These are phyloP conservation scores for Melanogrammus aeglefinus DNA, from an alignment of 2,797 vertebrate species.

Conservation along the genomic window DNA sequence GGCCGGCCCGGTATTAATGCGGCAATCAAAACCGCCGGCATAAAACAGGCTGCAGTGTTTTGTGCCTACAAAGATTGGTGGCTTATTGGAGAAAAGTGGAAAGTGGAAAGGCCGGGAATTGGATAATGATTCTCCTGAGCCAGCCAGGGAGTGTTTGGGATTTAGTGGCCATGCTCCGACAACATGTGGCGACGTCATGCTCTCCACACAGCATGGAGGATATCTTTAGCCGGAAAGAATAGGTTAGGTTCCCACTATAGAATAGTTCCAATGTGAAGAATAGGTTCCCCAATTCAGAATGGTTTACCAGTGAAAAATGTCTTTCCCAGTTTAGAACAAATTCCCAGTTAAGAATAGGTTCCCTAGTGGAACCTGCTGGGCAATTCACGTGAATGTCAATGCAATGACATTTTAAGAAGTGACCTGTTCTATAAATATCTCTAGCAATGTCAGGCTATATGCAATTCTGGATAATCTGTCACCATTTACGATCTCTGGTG, in stretches of 20 bases:
- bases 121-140: conserved; percentile 32
- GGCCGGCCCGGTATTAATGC: background rate
- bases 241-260: conserved; percentile 1
- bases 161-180: conserved; percentile 10
- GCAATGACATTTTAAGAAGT: background rate
- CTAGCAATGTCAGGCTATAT: background rate
- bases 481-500: background rate
- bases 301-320: background rate
- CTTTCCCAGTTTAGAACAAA: background rate
- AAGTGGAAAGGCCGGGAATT: conserved; percentile 2
- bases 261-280: conserved; percentile 9
- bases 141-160: conserved; percentile 18
- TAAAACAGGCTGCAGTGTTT: background rate
- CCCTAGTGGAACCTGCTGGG: background rate
- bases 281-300: background rate
- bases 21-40: background rate
- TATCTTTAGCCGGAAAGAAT: background rate
- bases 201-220: background rate
- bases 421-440: background rate
- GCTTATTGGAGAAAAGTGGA: too few species aligned
- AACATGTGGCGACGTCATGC: background rate
- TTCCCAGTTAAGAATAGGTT: background rate
- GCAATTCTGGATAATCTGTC: background rate
- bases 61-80: background rate
- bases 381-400: background rate